A percentile compares a stretch with the other conserved stretches of the same genome.
Evolutionary conservation across 2,113 vertebrate species (phyloP).

Genomic region (Serilophus lunatus): DNA sequence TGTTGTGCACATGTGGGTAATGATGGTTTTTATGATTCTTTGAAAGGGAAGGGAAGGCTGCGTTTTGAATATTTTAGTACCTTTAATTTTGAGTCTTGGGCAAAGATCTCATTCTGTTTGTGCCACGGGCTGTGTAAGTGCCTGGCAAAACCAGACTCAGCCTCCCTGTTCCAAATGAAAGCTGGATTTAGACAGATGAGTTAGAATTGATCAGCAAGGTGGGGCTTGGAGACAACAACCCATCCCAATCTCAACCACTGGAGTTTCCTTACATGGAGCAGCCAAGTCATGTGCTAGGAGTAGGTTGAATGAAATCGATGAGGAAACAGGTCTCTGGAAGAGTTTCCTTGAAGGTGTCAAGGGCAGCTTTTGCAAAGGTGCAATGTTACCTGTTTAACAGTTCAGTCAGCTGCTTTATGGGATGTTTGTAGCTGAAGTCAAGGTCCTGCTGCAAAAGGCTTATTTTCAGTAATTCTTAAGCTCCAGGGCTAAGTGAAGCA

Average conservation of each 20-base stretch:
- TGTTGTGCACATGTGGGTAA: rapidly evolving
- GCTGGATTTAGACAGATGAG: not conserved
- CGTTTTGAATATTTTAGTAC: not conserved
- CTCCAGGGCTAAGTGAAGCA: not conserved
- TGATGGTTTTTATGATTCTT: not conserved
- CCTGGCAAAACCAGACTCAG: not conserved
- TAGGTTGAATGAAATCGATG: not conserved
- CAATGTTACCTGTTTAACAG: not conserved
- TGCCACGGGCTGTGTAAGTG: not conserved
- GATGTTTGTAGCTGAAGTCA: not conserved
- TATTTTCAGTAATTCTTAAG: not conserved
- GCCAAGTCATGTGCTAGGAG: not conserved
- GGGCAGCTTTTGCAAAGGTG: not conserved
- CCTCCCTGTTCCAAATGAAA: not conserved
- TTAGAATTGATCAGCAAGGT: not conserved
- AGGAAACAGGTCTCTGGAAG: not conserved
- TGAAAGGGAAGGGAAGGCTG: not conserved
- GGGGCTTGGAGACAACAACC: not conserved
- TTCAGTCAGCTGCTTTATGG: not conserved
- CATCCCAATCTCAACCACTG: not conserved
- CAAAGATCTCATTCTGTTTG: not conserved
- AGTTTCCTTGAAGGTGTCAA: not conserved
- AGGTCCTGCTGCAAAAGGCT: not conserved
- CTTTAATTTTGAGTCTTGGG: not conserved
- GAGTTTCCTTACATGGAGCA: not conserved